These are phyloP conservation scores for Tenthredo distinguenda DNA, from an alignment of 2,888 invertebrate species.

Conservation along the genomic window DNA sequence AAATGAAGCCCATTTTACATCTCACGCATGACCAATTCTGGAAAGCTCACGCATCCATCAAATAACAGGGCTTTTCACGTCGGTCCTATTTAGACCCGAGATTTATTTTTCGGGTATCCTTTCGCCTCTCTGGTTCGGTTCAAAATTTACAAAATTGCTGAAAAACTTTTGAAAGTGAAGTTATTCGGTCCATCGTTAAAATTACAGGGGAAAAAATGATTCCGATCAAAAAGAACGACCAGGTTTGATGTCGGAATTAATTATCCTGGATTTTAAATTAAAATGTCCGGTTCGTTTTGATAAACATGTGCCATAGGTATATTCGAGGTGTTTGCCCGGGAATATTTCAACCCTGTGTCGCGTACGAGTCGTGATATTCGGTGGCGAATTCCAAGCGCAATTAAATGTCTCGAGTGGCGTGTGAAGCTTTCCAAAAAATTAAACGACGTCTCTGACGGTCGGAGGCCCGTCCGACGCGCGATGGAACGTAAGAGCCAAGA, in stretches of 20 bases:
- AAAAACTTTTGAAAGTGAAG: neutral
- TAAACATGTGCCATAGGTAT: too few species aligned
- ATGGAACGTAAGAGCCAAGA: neutral
- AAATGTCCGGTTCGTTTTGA: too few species aligned
- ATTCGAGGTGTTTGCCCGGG: neutral
- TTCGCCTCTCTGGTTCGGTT: neutral
- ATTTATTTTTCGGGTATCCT: neutral
- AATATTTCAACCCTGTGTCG: neutral
- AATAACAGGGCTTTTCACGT: slow-evolving; percentile 10
- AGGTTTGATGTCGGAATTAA: too few species aligned
- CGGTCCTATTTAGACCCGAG: neutral
- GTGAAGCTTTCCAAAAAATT: slow-evolving; percentile 12
- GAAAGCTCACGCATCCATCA: slow-evolving; percentile 11
- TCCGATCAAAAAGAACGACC: too few species aligned
- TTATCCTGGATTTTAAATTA: too few species aligned
- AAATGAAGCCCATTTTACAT: neutral
- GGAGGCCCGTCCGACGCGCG: neutral
- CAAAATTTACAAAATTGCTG: neutral
- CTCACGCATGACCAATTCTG: neutral
- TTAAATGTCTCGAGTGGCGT: slow-evolving; percentile 33
- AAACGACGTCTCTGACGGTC: slow-evolving; percentile 1
- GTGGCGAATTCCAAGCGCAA: neutral
- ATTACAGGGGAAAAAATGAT: too few species aligned
- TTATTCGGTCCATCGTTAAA: neutral
- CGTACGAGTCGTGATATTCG: neutral